These are phyloP conservation scores for Drosophila murphyi DNA, from an alignment of 1,140 invertebrate genomes.

Conservation along the genomic window DNA sequence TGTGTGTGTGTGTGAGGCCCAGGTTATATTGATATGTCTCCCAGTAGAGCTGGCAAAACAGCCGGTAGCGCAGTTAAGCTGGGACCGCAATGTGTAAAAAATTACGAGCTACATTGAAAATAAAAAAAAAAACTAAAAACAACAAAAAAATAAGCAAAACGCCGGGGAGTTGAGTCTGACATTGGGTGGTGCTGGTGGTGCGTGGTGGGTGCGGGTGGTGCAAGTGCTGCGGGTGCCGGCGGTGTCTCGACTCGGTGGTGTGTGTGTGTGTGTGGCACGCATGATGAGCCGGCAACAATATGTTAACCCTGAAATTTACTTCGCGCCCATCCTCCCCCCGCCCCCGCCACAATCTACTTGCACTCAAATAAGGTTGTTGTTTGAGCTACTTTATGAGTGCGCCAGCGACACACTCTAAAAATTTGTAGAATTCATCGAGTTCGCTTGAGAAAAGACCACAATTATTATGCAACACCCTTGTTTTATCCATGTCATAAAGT, in stretches of 20 bases:
- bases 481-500: too few relatives aligned
- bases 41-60: conserved; percentile 75
- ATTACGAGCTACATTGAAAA: conserved; percentile 74
- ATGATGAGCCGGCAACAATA: conserved; percentile 75
- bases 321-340: neutral
- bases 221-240: neutral
- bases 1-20: conserved; percentile 24
- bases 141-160: conserved; percentile 20
- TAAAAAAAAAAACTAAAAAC: conserved; percentile 37
- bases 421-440: neutral
- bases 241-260: conserved; percentile 8
- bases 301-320: conserved; percentile 80
- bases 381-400: conserved; percentile 36
- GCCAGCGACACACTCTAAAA: conserved; percentile 20
- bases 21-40: conserved; percentile 79
- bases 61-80: conserved; percentile 69
- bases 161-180: conserved; percentile 13
- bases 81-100: conserved; percentile 82
- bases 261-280: conserved; percentile 24
- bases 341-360: neutral
- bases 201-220: conserved; percentile 1
- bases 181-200: conserved; percentile 3
- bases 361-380: conserved; percentile 1
- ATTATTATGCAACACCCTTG: too few relatives aligned
- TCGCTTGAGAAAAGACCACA: too few relatives aligned